Percentiles rank a stretch among this genome's conserved stretches.
phyloP scores from a whole-genome alignment of 2,797 vertebrate species.

The Eulemur coronatus region DNA sequence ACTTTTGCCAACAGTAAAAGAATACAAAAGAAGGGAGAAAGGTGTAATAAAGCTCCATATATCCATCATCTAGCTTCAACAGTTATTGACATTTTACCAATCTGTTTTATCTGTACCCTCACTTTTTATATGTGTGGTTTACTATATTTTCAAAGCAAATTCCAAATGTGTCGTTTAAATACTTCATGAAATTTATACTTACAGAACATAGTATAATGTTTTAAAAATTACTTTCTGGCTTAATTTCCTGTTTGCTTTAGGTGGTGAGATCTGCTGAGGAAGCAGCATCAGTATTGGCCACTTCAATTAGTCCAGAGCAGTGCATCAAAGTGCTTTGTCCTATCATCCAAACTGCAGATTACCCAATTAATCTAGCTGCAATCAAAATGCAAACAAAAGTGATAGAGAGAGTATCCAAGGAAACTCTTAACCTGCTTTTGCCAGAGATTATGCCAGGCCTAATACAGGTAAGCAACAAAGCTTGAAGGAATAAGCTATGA shows the following conservation, averaged over 20 bases:
- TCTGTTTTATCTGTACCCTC: background rate
- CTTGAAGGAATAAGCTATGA: background rate
- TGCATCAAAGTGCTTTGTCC: constrained; percentile 98
- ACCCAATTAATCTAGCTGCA: constrained; percentile 97
- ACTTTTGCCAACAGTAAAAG: background rate
- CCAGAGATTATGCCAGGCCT: constrained; percentile 97
- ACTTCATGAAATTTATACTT: background rate
- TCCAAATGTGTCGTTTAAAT: background rate
- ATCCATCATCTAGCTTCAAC: background rate
- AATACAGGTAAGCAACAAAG: constrained; percentile 90
- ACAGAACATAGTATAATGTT: background rate
- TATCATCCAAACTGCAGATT: constrained; percentile 98
- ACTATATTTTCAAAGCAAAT: constrained; percentile 10
- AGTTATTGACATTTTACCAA: background rate
- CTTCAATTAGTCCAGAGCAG: constrained; percentile 96
- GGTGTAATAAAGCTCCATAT: background rate
- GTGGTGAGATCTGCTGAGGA: constrained; percentile 97
- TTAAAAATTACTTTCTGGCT: background rate
- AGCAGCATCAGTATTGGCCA: constrained; percentile 93
- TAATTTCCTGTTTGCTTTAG: constrained; percentile 79
- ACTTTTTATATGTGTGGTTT: background rate
- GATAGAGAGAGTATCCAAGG: constrained; percentile 93
- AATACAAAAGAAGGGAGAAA: background rate
- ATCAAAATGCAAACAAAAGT: constrained; percentile 99
- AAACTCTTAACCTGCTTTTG: constrained; percentile 91